phyloP scores from a whole-genome alignment of 2,113 vertebrate genomes.

The Nematolebias whitei region DNA sequence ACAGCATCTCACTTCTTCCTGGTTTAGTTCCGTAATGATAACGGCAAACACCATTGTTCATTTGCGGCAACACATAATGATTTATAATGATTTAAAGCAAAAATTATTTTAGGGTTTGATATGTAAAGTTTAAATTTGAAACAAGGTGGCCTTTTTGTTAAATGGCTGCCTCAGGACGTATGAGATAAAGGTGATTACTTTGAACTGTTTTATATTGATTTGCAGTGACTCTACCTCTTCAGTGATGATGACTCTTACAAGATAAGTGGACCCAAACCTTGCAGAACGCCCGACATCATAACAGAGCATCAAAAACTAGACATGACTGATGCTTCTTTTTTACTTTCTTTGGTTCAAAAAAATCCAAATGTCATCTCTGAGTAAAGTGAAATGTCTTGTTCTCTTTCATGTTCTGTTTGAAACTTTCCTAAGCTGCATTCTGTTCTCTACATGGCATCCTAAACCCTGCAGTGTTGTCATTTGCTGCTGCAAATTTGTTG shows the following conservation, averaged over 20 bases:
- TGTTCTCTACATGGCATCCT: constrained; percentile 13
- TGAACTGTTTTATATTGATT: background rate
- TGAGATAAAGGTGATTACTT: background rate
- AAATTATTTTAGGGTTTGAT: too few relatives aligned
- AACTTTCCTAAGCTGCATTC: constrained; percentile 2
- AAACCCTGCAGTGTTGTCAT: constrained; percentile 33
- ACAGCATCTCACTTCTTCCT: too few relatives aligned
- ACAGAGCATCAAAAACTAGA: background rate
- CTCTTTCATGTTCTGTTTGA: background rate
- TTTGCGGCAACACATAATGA: too few relatives aligned
- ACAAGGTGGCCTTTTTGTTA: background rate
- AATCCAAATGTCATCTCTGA: background rate
- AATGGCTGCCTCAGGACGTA: background rate
- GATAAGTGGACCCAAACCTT: background rate
- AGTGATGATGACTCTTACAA: background rate
- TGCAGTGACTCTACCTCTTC: background rate
- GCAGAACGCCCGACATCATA: background rate
- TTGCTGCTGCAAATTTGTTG: constrained; percentile 19
- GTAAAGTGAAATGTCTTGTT: constrained; percentile 1
- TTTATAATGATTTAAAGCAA: too few relatives aligned
- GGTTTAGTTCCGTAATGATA: too few relatives aligned
- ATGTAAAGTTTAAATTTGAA: too few relatives aligned
- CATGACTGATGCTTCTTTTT: background rate
- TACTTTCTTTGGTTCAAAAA: background rate
- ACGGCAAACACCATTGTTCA: too few relatives aligned